Conservation (phyloP, 2,113 vertebrate species). For the Apodemus sylvaticus region DNA sequence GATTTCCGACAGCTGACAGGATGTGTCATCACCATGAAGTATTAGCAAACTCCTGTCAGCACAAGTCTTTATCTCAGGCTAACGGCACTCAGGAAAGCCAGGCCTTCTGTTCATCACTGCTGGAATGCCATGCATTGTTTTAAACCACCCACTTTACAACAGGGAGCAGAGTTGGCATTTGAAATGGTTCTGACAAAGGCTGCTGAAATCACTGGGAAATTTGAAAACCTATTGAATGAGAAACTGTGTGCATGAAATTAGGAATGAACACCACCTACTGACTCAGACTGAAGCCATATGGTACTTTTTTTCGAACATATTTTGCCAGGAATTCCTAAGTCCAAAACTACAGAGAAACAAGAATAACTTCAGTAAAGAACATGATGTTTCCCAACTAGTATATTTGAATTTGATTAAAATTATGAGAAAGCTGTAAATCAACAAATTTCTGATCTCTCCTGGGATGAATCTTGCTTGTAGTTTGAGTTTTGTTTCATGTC, state of each 20-base stretch:
- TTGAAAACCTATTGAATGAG: slow-evolving; percentile 36
- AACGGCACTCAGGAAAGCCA: slow-evolving; percentile 11
- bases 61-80: slow-evolving; percentile 37
- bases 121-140: slow-evolving; percentile 9
- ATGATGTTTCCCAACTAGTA: neutral
- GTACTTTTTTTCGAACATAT: slow-evolving; percentile 60
- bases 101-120: neutral
- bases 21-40: slow-evolving; percentile 35
- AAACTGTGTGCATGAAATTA: neutral
- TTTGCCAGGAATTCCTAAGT: slow-evolving; percentile 11
- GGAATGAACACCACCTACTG: neutral
- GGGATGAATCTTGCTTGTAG: neutral
- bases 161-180: neutral
- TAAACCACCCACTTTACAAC: neutral
- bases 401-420: neutral
- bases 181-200: neutral
- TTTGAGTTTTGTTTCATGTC: neutral
- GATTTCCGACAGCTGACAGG: neutral
- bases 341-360: slow-evolving; percentile 11
- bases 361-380: slow-evolving; percentile 3
- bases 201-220: neutral
- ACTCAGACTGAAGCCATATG: slow-evolving; percentile 59
- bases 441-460: neutral
- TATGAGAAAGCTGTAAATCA: neutral
- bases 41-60: slow-evolving; percentile 38